Percentiles rank a stretch among this genome's conserved stretches.
These are phyloP conservation scores for Macrosiphum euphorbiae DNA, from an alignment of 2,888 invertebrate genomes.

Conservation along the genomic window DNA sequence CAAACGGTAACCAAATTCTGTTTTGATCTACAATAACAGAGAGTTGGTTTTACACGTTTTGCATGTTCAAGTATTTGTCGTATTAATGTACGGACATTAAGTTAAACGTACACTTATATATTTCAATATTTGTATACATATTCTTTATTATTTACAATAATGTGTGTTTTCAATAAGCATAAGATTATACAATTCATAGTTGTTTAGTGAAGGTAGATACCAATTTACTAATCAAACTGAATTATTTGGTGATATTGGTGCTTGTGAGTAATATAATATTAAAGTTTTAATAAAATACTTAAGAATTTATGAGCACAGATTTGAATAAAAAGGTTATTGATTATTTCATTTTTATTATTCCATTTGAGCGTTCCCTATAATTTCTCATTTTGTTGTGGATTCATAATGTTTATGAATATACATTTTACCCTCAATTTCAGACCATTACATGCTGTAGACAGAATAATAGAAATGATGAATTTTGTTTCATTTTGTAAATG, in stretches of 20 bases:
- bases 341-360: not conserved
- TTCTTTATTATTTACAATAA: not conserved
- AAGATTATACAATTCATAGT: not conserved
- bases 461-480: slow-evolving; percentile 25
- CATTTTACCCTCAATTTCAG: not conserved
- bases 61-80: not conserved
- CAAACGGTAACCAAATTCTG: not conserved
- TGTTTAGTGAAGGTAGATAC: too few species aligned
- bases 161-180: not conserved
- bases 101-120: not conserved
- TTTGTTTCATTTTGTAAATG: not conserved
- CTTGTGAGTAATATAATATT: not conserved
- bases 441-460: not conserved
- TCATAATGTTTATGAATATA: not conserved
- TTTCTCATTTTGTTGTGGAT: not conserved
- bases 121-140: not conserved
- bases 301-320: not conserved
- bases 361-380: not conserved
- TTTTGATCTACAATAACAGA: not conserved
- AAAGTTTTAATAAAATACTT: not conserved
- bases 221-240: not conserved
- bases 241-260: not conserved
- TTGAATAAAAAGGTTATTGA: not conserved
- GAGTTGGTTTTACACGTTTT: not conserved
- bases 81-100: not conserved